Evolutionary conservation across 2,113 vertebrate species (phyloP), one percentile per base, ranked within the genome.

Genomic region (Carassius auratus): DNA sequence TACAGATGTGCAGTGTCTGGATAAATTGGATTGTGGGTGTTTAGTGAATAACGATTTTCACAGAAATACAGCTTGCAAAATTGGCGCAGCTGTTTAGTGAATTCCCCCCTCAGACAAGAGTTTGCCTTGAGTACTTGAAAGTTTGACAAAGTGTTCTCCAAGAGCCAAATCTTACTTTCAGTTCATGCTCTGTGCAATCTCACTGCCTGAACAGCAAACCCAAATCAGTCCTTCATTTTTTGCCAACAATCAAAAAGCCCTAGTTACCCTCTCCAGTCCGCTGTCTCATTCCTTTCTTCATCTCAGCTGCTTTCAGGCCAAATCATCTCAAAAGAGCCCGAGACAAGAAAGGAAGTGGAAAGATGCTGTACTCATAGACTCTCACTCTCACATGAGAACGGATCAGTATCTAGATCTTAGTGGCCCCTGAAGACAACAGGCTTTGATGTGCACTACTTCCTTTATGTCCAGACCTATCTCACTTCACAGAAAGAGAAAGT

Each of bases 371-470:
- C 83, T 84, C 86, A 87, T 80, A 68, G 55, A 23, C 85, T 86
- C 61, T 52, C 14, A 68, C 73, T 48, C 81, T 78, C 81, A 84
- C 64, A 80, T 48, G 81, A 87, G 86, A 84, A 81, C 3, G 12
- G 26, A 73, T 80, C 76, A 75, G n/a, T 61, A 73, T 76, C 68
- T 81, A 79, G 62, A 73, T 83, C 45, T 33, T 50, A 79, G 86
- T 78, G 66, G 48, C 77, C 77, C 76, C 84, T 59, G 52, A 61
- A 61, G 64, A 87, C 81, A 87, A 84, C 81, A 48, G 71, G 14
- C 86, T 87, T 87, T 87, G 86, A 87, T 85, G 83, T 87, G 83
- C 77, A 87, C 77, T 80, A 85, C 78, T 81, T 85, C 73, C 78
- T 81, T 87, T 80, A 85, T 87, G 78, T 85, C 77, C 78, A 81